phyloP scores from a whole-genome alignment of 64 coral and sea anemone species.

The Stichodactyla mertensii region DNA sequence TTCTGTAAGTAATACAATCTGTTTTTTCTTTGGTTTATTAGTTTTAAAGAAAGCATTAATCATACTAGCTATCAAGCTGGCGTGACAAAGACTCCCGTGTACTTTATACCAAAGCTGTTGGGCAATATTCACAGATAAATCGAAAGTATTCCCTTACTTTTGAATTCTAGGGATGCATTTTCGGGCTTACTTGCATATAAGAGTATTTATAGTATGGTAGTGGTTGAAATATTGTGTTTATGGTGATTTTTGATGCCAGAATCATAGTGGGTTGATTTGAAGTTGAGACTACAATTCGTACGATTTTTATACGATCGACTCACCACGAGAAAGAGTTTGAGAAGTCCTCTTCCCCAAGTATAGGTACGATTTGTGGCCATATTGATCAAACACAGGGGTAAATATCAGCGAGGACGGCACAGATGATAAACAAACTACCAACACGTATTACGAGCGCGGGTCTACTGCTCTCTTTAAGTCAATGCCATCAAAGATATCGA shows the following conservation, averaged over 20 bases:
- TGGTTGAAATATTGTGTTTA: too few relatives aligned
- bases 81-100: not conserved
- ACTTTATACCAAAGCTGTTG: not conserved
- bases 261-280: not conserved
- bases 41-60: not conserved
- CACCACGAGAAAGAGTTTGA: conserved; percentile 13
- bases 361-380: conserved; percentile 16
- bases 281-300: not conserved
- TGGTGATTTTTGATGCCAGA: too few relatives aligned
- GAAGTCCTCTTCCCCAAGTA: conserved; percentile 13
- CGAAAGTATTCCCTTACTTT: not conserved
- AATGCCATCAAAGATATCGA: not conserved
- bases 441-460: not conserved
- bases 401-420: not conserved
- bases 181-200: not conserved
- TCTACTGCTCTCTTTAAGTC: not conserved
- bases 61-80: not conserved
- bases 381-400: not conserved
- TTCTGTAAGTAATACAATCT: not conserved
- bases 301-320: not conserved
- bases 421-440: not conserved
- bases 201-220: not conserved
- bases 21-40: not conserved
- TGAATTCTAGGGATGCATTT: not conserved
- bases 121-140: not conserved